A percentile compares a stretch with the other conserved stretches of the same genome.
phyloP scores from a whole-genome alignment of 2,113 vertebrate species.

The Hyperopisus bebe region DNA sequence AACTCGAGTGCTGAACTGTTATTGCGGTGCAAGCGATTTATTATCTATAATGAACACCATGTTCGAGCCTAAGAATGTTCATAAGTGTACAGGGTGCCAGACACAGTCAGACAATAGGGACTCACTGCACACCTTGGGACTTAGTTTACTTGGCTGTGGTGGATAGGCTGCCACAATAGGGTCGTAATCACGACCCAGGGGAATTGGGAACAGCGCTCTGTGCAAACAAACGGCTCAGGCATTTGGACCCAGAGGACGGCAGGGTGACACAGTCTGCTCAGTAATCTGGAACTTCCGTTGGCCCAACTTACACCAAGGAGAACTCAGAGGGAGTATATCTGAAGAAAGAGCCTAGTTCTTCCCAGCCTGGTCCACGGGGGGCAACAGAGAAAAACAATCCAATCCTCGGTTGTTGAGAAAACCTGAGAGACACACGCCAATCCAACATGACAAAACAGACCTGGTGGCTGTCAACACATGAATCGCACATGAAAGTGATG shows the following conservation, averaged over 20 bases:
- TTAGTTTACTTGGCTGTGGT: not conserved
- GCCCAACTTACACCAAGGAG: not conserved
- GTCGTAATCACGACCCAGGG: not conserved
- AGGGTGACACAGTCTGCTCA: not conserved
- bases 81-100: not conserved
- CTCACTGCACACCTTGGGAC: not conserved
- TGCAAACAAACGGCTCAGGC: not conserved
- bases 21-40: not conserved
- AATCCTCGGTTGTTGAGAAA: not conserved
- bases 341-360: not conserved
- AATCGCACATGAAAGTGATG: not conserved
- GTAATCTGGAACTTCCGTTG: not conserved
- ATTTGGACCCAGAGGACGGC: not conserved
- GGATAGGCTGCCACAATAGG: not conserved
- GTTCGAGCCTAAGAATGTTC: not conserved
- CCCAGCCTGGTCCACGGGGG: not conserved
- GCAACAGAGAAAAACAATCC: not conserved
- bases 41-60: not conserved
- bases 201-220: not conserved
- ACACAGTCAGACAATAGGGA: not conserved
- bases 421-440: not conserved
- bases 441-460: not conserved
- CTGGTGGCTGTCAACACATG: not conserved
- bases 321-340: not conserved
- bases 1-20: not conserved